These are phyloP conservation scores for Troides helena DNA, from an alignment of 2,888 invertebrate species.

Conservation along the genomic window DNA sequence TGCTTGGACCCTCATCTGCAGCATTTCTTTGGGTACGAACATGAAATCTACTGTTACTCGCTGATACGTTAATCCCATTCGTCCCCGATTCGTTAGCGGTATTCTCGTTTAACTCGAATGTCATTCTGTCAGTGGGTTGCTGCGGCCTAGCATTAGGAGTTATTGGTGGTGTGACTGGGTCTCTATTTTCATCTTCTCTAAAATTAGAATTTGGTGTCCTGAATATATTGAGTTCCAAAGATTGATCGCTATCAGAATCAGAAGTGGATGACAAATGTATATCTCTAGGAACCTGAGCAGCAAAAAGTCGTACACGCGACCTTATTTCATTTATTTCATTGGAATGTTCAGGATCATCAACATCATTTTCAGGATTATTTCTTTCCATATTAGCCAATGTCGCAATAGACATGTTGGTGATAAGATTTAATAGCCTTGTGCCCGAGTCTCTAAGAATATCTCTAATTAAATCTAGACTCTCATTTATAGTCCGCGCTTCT, in stretches of 20 bases:
- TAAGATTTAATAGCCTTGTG: slow-evolving; percentile 67
- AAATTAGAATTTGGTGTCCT: slow-evolving; percentile 65
- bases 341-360: slow-evolving; percentile 47
- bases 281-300: slow-evolving; percentile 49
- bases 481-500: slow-evolving; percentile 70
- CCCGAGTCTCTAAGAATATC: slow-evolving; percentile 75
- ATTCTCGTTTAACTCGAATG: slow-evolving; percentile 53
- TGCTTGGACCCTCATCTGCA: slow-evolving; percentile 39
- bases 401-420: slow-evolving; percentile 71
- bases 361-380: slow-evolving; percentile 44
- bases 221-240: slow-evolving; percentile 67
- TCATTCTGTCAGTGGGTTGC: slow-evolving; percentile 53
- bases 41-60: slow-evolving; percentile 58
- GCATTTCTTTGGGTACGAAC: slow-evolving; percentile 54
- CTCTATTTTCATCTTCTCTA: slow-evolving; percentile 50
- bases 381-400: slow-evolving; percentile 61
- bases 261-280: slow-evolving; percentile 62
- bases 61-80: slow-evolving; percentile 49
- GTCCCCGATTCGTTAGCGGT: slow-evolving; percentile 40
- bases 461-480: slow-evolving; percentile 70
- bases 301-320: slow-evolving; percentile 51
- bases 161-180: slow-evolving; percentile 33
- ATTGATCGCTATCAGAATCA: slow-evolving; percentile 68
- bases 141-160: slow-evolving; percentile 32
- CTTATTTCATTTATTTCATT: slow-evolving; percentile 48